These are phyloP conservation scores for Vimba vimba DNA, from an alignment of 2,113 vertebrate genomes.

Conservation along the genomic window DNA sequence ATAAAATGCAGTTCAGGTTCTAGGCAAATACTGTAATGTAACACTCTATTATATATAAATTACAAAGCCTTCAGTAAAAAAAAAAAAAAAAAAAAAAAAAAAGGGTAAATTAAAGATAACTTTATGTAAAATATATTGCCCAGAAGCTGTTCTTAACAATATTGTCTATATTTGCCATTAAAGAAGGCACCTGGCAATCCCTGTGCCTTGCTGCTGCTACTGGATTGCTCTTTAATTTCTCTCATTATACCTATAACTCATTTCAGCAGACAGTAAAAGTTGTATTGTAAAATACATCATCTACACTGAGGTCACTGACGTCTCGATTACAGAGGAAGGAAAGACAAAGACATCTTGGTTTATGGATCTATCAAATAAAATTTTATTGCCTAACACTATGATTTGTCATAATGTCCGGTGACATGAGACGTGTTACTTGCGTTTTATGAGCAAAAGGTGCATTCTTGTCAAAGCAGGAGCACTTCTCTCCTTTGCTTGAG, in stretches of 20 bases:
- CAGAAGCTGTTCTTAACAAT: neutral
- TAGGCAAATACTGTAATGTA: neutral
- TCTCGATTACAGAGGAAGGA: constrained; percentile 41
- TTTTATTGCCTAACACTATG: constrained; percentile 42
- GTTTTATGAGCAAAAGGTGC: constrained; percentile 20
- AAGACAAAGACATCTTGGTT: constrained; percentile 53
- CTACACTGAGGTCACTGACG: constrained; percentile 46
- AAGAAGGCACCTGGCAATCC: neutral
- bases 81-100: neutral
- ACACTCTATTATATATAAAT: neutral
- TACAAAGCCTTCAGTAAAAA: neutral
- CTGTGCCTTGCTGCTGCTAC: constrained; percentile 25
- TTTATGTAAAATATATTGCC: neutral
- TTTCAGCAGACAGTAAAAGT: constrained; percentile 48
- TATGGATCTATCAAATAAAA: constrained; percentile 55
- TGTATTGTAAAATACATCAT: constrained; percentile 38
- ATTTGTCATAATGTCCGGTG: constrained; percentile 32
- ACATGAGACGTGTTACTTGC: constrained; percentile 20
- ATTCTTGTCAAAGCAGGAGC: constrained; percentile 16
- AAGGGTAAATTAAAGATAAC: neutral
- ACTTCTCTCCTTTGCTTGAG: neutral
- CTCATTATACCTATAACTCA: constrained; percentile 30
- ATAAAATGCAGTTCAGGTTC: neutral
- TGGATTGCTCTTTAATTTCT: constrained; percentile 19
- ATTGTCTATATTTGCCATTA: neutral